Conservation (phyloP, 2,888 invertebrate genomes). For the Seladonia tumulorum region DNA sequence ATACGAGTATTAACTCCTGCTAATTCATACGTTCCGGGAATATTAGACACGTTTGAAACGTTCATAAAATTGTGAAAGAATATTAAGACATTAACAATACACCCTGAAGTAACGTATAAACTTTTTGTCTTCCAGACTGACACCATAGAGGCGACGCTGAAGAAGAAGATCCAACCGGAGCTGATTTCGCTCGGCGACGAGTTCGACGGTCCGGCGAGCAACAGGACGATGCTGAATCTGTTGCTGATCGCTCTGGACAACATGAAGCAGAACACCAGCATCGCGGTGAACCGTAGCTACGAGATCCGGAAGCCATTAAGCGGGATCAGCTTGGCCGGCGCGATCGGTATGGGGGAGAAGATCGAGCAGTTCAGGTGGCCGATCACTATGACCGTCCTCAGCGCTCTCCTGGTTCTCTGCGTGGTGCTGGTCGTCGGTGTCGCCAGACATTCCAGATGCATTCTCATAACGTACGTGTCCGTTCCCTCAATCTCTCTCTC, state of each 20-base stretch:
- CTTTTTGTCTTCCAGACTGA: conserved; percentile 86
- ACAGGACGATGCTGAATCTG: conserved; percentile 91
- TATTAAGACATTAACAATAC: no score
- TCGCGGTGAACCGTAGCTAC: conserved; percentile 91
- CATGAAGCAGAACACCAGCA: conserved; percentile 90
- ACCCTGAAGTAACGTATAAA: not conserved
- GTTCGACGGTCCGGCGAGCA: conserved; percentile 91
- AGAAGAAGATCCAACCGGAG: conserved; percentile 89
- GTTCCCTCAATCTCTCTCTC: no score
- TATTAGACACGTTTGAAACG: no score
- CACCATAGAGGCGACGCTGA: conserved; percentile 90
- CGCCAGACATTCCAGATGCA: conserved; percentile 94
- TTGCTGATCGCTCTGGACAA: conserved; percentile 89
- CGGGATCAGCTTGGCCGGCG: conserved; percentile 89
- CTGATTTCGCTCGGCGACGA: conserved; percentile 90
- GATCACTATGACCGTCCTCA: conserved; percentile 94
- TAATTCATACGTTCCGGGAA: no score
- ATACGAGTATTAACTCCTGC: not conserved
- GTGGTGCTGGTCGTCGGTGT: conserved; percentile 95
- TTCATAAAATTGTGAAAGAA: no score
- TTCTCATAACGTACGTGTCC: conserved; percentile 90
- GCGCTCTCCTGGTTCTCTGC: conserved; percentile 93
- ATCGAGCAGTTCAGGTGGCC: conserved; percentile 94
- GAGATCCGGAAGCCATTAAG: conserved; percentile 90
- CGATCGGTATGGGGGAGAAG: conserved; percentile 88